phyloP scores from a whole-genome alignment of 2,888 invertebrate genomes.

The Trimorus sp. region DNA sequence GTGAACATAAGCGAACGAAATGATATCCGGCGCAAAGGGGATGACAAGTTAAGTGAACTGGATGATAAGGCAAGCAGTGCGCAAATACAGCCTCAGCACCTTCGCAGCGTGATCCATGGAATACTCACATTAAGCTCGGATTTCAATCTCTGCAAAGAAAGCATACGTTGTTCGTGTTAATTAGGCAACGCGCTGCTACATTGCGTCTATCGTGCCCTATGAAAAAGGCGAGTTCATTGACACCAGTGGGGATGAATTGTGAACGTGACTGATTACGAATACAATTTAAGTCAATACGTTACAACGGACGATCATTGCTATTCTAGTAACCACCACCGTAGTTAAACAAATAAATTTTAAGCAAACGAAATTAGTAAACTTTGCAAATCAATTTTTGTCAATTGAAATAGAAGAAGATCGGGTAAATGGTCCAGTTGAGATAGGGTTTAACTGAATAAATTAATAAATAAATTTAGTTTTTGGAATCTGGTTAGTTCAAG shows the following conservation, averaged over 20 bases:
- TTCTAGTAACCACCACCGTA: not conserved
- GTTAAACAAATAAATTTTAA: not conserved
- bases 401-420: too few species aligned
- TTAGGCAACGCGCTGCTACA: too few species aligned
- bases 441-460: too few species aligned
- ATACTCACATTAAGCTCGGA: conserved; percentile 83
- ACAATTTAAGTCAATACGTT: not conserved
- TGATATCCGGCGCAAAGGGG: conserved; percentile 54
- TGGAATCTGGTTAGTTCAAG: too few species aligned
- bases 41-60: conserved; percentile 71
- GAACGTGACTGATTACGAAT: not conserved
- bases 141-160: conserved; percentile 82
- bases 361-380: too few species aligned
- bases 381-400: too few species aligned
- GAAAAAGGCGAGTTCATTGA: too few species aligned
- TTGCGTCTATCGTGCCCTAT: too few species aligned
- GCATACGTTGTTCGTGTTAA: conserved; percentile 69
- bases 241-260: not conserved
- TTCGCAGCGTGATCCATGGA: conserved; percentile 75
- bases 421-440: too few species aligned
- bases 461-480: too few species aligned
- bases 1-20: conserved; percentile 54
- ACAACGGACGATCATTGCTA: not conserved
- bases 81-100: conserved; percentile 74
- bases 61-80: conserved; percentile 75